Conservation (phyloP, 2,888 invertebrate species). For the Belgica antarctica region DNA sequence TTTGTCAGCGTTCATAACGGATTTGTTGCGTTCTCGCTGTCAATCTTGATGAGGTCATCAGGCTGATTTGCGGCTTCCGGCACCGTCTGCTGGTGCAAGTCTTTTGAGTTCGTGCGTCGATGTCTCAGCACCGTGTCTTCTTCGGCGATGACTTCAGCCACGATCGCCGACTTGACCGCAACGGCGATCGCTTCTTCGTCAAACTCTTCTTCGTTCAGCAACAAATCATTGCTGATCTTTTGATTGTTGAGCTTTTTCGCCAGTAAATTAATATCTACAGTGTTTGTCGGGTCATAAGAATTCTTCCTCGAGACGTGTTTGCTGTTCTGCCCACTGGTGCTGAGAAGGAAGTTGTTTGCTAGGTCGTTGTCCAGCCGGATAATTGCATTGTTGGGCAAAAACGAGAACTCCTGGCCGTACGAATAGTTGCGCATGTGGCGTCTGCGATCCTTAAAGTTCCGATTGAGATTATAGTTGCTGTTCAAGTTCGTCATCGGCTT, state of each 20-base stretch:
- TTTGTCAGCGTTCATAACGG: neutral
- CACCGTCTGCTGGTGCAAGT: conserved; percentile 47
- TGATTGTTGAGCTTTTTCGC: conserved; percentile 36
- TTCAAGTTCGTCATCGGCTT: conserved; percentile 45
- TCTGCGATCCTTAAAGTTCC: conserved; percentile 46
- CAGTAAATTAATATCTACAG: conserved; percentile 43
- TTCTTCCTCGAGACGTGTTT: conserved; percentile 44
- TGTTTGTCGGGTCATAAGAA: conserved; percentile 42
- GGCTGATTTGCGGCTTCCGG: neutral
- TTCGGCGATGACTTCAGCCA: conserved; percentile 44
- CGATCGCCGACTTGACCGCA: neutral
- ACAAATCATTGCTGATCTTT: conserved; percentile 38
- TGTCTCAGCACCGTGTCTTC: conserved; percentile 56
- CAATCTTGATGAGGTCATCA: conserved; percentile 16
- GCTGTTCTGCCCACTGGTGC: conserved; percentile 38
- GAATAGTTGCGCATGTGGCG: conserved; percentile 56
- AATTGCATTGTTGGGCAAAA: conserved; percentile 54
- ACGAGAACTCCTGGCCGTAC: conserved; percentile 54
- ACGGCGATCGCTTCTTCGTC: conserved; percentile 55
- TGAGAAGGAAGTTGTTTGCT: conserved; percentile 49
- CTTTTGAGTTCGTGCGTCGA: conserved; percentile 63
- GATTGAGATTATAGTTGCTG: conserved; percentile 40
- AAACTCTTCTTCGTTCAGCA: conserved; percentile 46
- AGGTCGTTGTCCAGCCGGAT: conserved; percentile 53
- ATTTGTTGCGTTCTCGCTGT: neutral